Evolutionary conservation across 2,888 invertebrate genomes (phyloP), one percentile per base, ranked within the genome.

Genomic region (Dicranocentrus wangi): DNA sequence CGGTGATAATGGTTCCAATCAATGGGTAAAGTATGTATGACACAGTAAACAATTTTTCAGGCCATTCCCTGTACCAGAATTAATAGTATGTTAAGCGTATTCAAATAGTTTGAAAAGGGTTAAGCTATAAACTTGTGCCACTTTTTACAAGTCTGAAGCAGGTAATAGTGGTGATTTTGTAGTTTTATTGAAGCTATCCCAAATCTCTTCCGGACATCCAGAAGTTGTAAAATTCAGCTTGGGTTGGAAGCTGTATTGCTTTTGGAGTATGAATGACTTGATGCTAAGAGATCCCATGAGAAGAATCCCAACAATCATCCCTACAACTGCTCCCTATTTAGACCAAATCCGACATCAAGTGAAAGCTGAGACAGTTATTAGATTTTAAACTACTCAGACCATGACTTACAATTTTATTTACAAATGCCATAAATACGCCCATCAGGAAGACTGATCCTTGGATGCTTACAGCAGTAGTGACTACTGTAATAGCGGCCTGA

Each of bases 381-480:
- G n/a, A n/a, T n/a, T n/a, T n/a, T n/a, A n/a, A 47, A 47, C 15
- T 47, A n/a, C n/a, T 17, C 15, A 7, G n/a, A n/a, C n/a, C n/a
- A n/a, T n/a, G n/a, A 17, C 65, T n/a, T 70, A 78, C 85, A 47
- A 75, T 63, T 78, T 83, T 83, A 53, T 86, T 86, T 2, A 85
- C 78, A 43, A 83, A 85, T 3, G 86, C 83, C 61, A 85, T 65
- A 32, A 85, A 85, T 8, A 85, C 32, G 8, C 85, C 86, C 82
- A 83, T 82, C 2, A 82, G 23, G 53, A 85, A 85, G 8, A 85
- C 71, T 8, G 81, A 82, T 8, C 81, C 80, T 15, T 81, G 66
- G 21, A 83, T 81, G 10, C 86, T 84, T 7, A 58, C 63, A 1
- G 83, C 70, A 1, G 82, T 70, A 28, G 83, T 82, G 0, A 76